Conservation (phyloP, 2,113 vertebrate genomes). For the Hippocampus zosterae region DNA sequence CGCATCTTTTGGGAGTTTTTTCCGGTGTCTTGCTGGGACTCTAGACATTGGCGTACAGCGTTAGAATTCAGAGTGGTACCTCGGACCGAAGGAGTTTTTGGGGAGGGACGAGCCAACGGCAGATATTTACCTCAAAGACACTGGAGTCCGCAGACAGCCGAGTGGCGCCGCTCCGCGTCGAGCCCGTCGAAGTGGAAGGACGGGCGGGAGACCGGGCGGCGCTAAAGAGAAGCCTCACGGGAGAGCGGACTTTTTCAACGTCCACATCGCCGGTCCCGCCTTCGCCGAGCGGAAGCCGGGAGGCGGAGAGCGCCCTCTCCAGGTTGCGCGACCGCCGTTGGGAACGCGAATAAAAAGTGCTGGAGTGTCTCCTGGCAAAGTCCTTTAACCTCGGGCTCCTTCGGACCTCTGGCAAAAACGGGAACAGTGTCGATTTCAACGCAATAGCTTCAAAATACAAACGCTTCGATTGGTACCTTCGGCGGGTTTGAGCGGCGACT, state of each 20-base stretch:
- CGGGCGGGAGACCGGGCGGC: conserved; percentile 69
- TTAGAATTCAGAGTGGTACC: not conserved
- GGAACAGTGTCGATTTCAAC: not conserved
- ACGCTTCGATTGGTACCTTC: conserved; percentile 63
- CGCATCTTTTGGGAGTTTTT: conserved; percentile 50
- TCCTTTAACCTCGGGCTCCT: conserved; percentile 88
- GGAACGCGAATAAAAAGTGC: conserved; percentile 73
- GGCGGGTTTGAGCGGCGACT: conserved; percentile 84
- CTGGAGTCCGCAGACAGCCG: conserved; percentile 51
- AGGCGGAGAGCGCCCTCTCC: conserved; percentile 63
- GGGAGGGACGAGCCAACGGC: not conserved
- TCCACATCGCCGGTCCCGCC: conserved; percentile 41
- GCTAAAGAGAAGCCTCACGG: conserved; percentile 87
- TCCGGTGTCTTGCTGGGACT: conserved; percentile 71
- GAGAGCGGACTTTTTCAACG: conserved; percentile 69
- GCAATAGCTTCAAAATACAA: no score
- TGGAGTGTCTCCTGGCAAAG: conserved; percentile 74
- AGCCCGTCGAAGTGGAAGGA: conserved; percentile 33
- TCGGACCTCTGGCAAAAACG: conserved; percentile 70
- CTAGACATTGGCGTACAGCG: conserved; percentile 37
- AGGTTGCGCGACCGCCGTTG: conserved; percentile 75
- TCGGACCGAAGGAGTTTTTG: no score
- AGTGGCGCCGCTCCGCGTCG: conserved; percentile 53
- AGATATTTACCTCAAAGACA: conserved; percentile 75
- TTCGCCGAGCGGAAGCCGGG: conserved; percentile 52